phyloP scores from a whole-genome alignment of 2,113 vertebrate genomes.

The Callipepla californica region DNA sequence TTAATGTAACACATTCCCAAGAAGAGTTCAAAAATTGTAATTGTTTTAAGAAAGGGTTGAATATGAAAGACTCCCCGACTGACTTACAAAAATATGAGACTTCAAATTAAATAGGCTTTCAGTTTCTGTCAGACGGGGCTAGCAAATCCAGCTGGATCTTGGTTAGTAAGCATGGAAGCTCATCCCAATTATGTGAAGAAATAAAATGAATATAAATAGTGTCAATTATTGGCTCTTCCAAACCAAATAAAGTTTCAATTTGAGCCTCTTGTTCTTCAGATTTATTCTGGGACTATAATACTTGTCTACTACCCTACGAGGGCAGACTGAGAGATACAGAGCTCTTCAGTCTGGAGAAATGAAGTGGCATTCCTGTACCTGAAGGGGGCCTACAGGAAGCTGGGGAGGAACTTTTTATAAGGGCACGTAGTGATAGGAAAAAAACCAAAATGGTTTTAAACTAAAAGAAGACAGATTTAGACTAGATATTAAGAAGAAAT shows the following conservation, averaged over 20 bases:
- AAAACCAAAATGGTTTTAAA: too few relatives aligned
- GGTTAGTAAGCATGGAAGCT: neutral
- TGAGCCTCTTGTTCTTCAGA: slow-evolving; percentile 2
- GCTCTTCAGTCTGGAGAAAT: too few relatives aligned
- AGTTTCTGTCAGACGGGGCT: neutral
- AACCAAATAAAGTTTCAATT: neutral
- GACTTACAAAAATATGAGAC: neutral
- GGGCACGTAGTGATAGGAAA: too few relatives aligned
- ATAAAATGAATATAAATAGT: neutral
- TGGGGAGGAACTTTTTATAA: too few relatives aligned
- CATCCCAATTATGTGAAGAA: neutral
- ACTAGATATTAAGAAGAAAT: too few relatives aligned
- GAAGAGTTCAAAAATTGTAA: neutral
- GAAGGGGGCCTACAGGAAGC: too few relatives aligned
- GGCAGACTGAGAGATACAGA: too few relatives aligned
- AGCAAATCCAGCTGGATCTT: neutral
- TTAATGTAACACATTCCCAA: neutral
- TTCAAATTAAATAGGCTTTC: neutral
- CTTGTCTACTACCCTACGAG: neutral
- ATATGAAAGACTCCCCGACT: neutral
- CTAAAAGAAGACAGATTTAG: too few relatives aligned
- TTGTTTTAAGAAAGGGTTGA: neutral
- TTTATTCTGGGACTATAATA: neutral
- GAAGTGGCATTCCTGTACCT: too few relatives aligned
- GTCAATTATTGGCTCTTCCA: neutral